Evolutionary conservation across 2,113 vertebrate species (phyloP).

Genomic region (Raja brachyura): DNA sequence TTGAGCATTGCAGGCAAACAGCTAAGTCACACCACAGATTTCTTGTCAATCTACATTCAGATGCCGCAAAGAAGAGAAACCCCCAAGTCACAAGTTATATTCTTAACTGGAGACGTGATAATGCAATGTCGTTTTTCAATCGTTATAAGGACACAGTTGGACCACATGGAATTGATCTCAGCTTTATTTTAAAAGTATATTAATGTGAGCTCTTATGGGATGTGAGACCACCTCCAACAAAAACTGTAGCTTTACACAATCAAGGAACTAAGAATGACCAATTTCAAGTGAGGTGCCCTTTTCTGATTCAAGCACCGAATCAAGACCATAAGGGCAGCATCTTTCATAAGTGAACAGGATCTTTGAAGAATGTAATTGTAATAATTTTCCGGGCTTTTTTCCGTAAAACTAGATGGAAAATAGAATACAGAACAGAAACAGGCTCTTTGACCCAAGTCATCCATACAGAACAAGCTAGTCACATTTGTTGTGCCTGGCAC

Average conservation of each 20-base stretch:
- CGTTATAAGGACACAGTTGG: background rate
- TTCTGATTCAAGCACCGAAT: background rate
- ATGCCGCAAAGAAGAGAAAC: no score
- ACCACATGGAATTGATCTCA: background rate
- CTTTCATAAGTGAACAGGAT: background rate
- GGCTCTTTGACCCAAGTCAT: no score
- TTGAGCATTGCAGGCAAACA: background rate
- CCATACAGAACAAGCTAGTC: no score
- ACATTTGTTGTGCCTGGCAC: no score
- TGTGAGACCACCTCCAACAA: background rate
- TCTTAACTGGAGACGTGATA: background rate
- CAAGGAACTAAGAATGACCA: background rate
- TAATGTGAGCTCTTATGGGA: background rate
- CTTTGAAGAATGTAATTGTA: background rate
- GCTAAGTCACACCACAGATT: background rate
- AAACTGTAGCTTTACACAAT: background rate
- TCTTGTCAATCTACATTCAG: background rate
- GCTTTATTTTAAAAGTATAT: background rate
- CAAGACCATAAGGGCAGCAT: background rate
- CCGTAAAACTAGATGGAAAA: no score
- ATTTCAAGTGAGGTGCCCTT: background rate
- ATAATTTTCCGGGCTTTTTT: background rate
- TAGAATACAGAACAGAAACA: no score
- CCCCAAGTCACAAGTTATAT: background rate
- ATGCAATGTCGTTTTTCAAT: background rate